Conservation (phyloP, 2,888 invertebrate genomes). For the Lamellibrachia columna region DNA sequence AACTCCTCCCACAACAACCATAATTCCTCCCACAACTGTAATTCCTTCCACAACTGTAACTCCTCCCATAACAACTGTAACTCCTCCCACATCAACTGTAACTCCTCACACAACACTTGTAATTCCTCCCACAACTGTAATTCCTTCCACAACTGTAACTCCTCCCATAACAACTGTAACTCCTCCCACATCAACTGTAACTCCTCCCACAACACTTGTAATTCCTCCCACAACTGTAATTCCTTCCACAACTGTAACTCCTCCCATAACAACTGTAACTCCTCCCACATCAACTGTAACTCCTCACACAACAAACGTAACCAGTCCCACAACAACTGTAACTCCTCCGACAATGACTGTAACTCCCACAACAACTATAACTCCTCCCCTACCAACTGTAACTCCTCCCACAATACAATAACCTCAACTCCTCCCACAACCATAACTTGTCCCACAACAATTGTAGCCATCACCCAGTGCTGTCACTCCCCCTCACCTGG, state of each 20-base stretch:
- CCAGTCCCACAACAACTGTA: not conserved
- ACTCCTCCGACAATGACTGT: not conserved
- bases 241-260: not conserved
- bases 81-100: not conserved
- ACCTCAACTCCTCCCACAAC: not conserved
- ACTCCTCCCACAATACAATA: not conserved
- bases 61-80: not conserved
- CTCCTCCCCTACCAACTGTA: not conserved
- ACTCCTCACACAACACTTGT: not conserved
- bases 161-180: not conserved
- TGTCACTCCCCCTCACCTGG: conserved; percentile 24
- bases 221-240: not conserved
- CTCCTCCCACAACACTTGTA: not conserved
- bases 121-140: not conserved
- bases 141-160: not conserved
- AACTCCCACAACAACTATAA: not conserved
- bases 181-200: not conserved
- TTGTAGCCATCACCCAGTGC: not conserved
- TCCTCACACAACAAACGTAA: not conserved
- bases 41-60: not conserved
- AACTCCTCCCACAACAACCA: not conserved
- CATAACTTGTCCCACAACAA: not conserved
- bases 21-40: not conserved
- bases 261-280: not conserved
- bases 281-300: not conserved